Evolutionary conservation across 1,140 invertebrate species (phyloP).

Genomic region (Ostrea edulis): DNA sequence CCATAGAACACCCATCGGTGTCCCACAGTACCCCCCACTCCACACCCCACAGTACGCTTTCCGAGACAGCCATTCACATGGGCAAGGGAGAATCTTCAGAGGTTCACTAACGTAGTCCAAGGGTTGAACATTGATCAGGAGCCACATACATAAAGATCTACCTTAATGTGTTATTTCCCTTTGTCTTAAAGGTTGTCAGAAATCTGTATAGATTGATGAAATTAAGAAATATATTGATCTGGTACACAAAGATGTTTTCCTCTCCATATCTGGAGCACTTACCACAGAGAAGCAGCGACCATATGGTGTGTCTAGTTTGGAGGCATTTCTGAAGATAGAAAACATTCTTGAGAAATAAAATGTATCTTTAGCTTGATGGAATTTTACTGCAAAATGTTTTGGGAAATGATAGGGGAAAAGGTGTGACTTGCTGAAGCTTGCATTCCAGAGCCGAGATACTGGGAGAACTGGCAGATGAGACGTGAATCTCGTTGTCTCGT

Average conservation of each 20-base stretch:
- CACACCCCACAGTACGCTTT: conserved; percentile 45
- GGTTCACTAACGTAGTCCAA: conserved; percentile 39
- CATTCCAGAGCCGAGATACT: conserved; percentile 11
- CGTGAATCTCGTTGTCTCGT: conserved; percentile 29
- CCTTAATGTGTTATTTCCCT: conserved; percentile 34
- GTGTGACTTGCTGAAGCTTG: conserved; percentile 12
- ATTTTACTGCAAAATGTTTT: conserved; percentile 35
- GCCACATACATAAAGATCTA: conserved; percentile 8
- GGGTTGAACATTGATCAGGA: not conserved
- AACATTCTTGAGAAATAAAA: conserved; percentile 35
- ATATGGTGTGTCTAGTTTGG: not conserved
- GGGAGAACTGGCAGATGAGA: conserved; percentile 26
- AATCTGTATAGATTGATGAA: conserved; percentile 17
- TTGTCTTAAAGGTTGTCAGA: conserved; percentile 29
- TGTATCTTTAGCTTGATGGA: conserved; percentile 33
- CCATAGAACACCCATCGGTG: conserved; percentile 42
- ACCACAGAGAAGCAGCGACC: not conserved
- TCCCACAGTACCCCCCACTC: conserved; percentile 46
- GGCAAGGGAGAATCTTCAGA: conserved; percentile 39
- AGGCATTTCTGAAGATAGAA: not conserved
- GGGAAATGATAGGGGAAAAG: not conserved
- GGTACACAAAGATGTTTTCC: conserved; percentile 3
- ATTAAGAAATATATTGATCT: conserved; percentile 21
- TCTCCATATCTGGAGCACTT: not conserved
- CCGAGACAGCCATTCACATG: conserved; percentile 45